Conservation (phyloP, 1,140 invertebrate species). For the Fopius arisanus region DNA sequence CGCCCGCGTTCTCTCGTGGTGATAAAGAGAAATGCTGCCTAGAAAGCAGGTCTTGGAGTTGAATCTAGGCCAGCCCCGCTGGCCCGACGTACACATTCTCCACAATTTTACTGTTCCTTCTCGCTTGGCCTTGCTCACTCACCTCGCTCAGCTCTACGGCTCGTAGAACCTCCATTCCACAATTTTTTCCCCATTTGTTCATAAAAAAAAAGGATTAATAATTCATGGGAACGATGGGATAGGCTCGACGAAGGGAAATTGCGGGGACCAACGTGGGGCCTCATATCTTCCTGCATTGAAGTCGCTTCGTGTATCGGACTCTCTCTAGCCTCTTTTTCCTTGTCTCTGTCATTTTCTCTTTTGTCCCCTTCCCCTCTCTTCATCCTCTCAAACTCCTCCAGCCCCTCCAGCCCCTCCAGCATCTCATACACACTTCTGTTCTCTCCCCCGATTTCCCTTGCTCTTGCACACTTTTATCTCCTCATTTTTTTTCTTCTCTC, state of each 20-base stretch:
- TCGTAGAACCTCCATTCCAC: neutral
- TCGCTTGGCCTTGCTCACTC: constrained; percentile 45
- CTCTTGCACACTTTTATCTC: constrained; percentile 24
- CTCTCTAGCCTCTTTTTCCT: constrained; percentile 30
- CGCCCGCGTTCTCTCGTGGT: constrained; percentile 41
- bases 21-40: constrained; percentile 66
- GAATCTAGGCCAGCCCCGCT: constrained; percentile 63
- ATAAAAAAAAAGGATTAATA: neutral
- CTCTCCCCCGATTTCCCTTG: constrained; percentile 35
- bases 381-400: no score
- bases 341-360: constrained; percentile 59
- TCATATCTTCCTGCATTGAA: neutral
- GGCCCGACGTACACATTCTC: constrained; percentile 54
- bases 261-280: neutral
- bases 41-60: constrained; percentile 64
- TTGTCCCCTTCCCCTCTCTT: constrained; percentile 47
- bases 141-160: constrained; percentile 14
- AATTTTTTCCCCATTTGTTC: neutral
- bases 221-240: neutral
- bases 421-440: neutral
- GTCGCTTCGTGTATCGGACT: neutral
- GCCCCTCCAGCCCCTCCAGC: constrained; percentile 28
- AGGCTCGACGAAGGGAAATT: neutral
- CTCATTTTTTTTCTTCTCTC: neutral
- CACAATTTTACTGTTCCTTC: constrained; percentile 62